Evolutionary conservation across 53 echinoderm and acorn worm species (phyloP), one percentile per base, ranked within the genome.

Genomic region (Patiria pectinifera): DNA sequence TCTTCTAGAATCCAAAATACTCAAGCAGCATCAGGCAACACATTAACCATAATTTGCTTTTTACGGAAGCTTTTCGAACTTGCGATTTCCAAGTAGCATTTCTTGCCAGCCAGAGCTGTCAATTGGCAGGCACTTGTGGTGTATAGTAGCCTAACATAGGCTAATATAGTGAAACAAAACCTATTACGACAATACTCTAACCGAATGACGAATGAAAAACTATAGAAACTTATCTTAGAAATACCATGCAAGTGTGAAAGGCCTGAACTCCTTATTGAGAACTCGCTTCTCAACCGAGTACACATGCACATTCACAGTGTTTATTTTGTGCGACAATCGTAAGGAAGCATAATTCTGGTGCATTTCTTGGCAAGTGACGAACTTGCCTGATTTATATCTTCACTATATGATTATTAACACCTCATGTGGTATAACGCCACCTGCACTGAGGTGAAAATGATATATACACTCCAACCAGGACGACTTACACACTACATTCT

Each of bases 61-160:
- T 53, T 53, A 53, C 66, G 19, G 66, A 66, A 66, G 19, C 66
- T 7, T 18, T 66, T 74, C 24, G 9, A 3, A 74, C 24, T 3
- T 74, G 74, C 19, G 23, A 24, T 21, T 18, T 23, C 19, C 21
- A 18, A 74, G 74, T 4, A 9, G 3, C 23, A 6, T 74, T n/a
- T 74, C 74, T 1, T 3, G 22, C 19, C 22, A 23, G 9, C 24
- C 74, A 74, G 15, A 2, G 9, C 24, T 74, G 19, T 23, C 74
- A 23, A 9, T 24, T 74, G 14, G 26, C 3, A 11, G 86, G 86
- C 86, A 86, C 86, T 86, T 86, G 5, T 71, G 86, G 72, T 74
- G 72, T 66, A 44, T 6, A 85, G 18, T 69, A 21, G 85, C 85
- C 85, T 85, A 70, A 84, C 63, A 62, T 84, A 84, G 84, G 84